Base-by-base conservation (phyloP, 2,888 invertebrate species). In the Drosophila phalerata region DNA sequence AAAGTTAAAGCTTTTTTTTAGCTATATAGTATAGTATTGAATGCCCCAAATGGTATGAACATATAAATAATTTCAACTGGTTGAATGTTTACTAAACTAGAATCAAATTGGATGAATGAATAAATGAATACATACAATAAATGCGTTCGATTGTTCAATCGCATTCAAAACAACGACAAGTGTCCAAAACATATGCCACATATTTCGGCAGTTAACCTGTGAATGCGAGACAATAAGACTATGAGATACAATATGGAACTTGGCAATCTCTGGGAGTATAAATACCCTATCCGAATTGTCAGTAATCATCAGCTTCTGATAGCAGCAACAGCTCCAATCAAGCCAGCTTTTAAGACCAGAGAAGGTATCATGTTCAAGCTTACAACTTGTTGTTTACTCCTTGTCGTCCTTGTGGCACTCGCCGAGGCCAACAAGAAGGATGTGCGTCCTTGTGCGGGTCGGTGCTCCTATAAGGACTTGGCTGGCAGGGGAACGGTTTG, bases 391-490 rank as follows among this genome's bases (percentile, higher is more conserved):
- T 61, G 73, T 25, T 22, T 86, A 25, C 48, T 81, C 10, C 52
- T 88, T 13, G 61, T 69, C 15, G 68, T 69, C 34, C 40, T 81
- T 19, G 68, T 43, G 19, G 55, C 72, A 1, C 22, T 62, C 25
- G 56, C 68, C 15, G 78, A 74, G 48, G 68, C 57, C 6, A 9
- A 10, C 22, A 47, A 40, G 57, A 28, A 47, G 0, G 58, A 32
- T 3, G 4, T 0, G 5, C n/a, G 32, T 52, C 6, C 17, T 3
- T 30, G 55, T 32, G 4, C 25, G 63, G 82, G 87, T 1, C 73
- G 73, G 2, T 90, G 90, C 68, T 61, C 51, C 1, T n/a, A 9
- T 9, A 56, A 47, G 66, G 77, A 84, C n/a, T 8, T 64, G 38
- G 37, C 48, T 13, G 72, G 67, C 45, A 38, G 19, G 1, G 42